Base-by-base conservation (phyloP, 2,797 vertebrate species). In the Eleutherodactylus coqui region DNA sequence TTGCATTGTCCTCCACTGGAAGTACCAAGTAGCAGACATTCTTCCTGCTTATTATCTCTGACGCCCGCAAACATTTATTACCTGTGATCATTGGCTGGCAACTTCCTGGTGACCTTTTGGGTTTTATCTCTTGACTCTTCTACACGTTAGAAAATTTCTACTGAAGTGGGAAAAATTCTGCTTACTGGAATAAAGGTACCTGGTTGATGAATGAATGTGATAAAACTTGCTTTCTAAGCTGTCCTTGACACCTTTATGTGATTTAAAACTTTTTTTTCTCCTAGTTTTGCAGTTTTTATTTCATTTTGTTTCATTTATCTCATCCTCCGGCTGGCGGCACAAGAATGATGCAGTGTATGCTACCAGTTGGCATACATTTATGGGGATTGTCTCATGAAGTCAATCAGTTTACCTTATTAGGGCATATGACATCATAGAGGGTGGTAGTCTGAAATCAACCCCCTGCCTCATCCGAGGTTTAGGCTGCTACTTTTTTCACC, bases 11-110 rank as follows among this genome's bases (percentile, higher is more conserved):
- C 64, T 76, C 14, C 51, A n/a, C 47, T 72, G 80, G 43, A 72
- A 72, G 38, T 72, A 72, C 69, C 69, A 72, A 27, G 38, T n/a
- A 72, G 69, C 21, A 41, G 69, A n/a, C 36, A 73, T 38, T 72
- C n/a, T 82, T 73, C 45, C 24, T 82, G 67, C 29, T 72, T 72
- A 41, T 81, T 70, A 72, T 38, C 55, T 82, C 49, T 38, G 38
- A 9, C 41, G 36, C 14, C 43, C 6, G 43, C 38, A 72, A 75
- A 45, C 80, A 72, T 38, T 55, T 82, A 58, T 82, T 82, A 41
- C 45, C 67, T 27, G 36, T 41, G 80, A 72, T 72, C 21, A 53
- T 70, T 36, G 16, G 16, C 14, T 69, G 62, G 38, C 80, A 27
- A 32, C 53, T 43, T 55, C 49, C 14, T n/a, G 29, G 32, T 72